These are phyloP conservation scores for Gobio occitaniae DNA, from an alignment of 2,797 vertebrate genomes.

Conservation along the genomic window DNA sequence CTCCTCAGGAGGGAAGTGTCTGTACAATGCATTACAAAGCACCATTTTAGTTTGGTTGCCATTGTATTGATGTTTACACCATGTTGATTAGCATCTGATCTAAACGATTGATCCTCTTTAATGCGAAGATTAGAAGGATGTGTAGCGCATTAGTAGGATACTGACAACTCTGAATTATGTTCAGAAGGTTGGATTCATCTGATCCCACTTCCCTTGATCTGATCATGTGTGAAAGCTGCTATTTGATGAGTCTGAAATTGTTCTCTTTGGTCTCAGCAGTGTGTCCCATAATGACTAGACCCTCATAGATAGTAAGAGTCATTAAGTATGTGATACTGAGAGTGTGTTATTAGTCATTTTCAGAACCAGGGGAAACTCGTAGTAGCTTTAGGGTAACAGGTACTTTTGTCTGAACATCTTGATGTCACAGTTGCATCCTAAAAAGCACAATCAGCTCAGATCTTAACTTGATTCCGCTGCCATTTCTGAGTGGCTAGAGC, in stretches of 20 bases:
- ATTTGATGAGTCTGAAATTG: conserved; percentile 1
- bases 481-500: not conserved
- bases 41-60: not conserved
- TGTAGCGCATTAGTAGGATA: not conserved
- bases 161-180: conserved; percentile 4
- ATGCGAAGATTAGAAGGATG: conserved; percentile 26
- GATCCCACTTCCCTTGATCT: conserved; percentile 10
- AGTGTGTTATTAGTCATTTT: not conserved
- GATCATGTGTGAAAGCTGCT: conserved; percentile 3
- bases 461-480: not conserved
- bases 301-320: not conserved
- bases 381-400: not conserved
- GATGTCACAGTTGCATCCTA: not conserved
- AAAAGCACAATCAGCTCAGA: not conserved
- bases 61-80: conserved; percentile 5
- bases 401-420: not conserved
- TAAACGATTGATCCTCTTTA: conserved; percentile 8
- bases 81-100: conserved; percentile 21
- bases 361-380: not conserved
- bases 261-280: conserved; percentile 13
- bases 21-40: not conserved
- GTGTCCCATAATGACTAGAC: conserved; percentile 7
- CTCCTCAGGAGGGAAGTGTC: not conserved
- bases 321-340: not conserved
- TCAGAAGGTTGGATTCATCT: conserved; percentile 3